Evolutionary conservation across 1,140 invertebrate species (phyloP).

Genomic region (Thaumetopoea pityocampa): DNA sequence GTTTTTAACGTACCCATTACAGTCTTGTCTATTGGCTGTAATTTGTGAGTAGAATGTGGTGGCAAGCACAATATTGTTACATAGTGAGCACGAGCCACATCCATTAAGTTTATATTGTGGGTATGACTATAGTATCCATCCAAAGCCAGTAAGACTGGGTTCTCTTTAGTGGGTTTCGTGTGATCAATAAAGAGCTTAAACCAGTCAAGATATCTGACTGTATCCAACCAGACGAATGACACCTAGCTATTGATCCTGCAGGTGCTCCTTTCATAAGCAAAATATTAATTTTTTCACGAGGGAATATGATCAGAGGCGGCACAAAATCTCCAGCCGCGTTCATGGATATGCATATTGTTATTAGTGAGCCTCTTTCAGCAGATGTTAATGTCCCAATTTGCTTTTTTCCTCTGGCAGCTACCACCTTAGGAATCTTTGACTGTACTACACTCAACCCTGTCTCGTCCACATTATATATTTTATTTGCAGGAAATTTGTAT

Average conservation of each 20-base stretch:
- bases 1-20: constrained; percentile 14
- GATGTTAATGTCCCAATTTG: constrained; percentile 40
- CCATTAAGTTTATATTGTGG: neutral
- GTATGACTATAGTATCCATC: neutral
- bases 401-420: constrained; percentile 34
- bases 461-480: constrained; percentile 56
- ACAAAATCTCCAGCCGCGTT: constrained; percentile 44
- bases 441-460: constrained; percentile 40
- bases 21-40: constrained; percentile 14
- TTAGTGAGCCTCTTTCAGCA: constrained; percentile 35
- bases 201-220: neutral
- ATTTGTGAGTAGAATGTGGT: constrained; percentile 8
- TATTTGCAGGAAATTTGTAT: constrained; percentile 29
- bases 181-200: neutral
- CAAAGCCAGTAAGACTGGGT: neutral
- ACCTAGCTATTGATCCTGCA: neutral
- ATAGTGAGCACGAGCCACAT: neutral
- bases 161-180: neutral
- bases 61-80: neutral
- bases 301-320: constrained; percentile 48
- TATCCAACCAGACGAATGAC: neutral
- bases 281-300: constrained; percentile 9
- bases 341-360: constrained; percentile 29
- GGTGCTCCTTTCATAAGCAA: neutral
- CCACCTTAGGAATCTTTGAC: constrained; percentile 32